Base-by-base conservation (phyloP, 2,113 vertebrate genomes). In the Stomatorhinus ivindoensis region DNA sequence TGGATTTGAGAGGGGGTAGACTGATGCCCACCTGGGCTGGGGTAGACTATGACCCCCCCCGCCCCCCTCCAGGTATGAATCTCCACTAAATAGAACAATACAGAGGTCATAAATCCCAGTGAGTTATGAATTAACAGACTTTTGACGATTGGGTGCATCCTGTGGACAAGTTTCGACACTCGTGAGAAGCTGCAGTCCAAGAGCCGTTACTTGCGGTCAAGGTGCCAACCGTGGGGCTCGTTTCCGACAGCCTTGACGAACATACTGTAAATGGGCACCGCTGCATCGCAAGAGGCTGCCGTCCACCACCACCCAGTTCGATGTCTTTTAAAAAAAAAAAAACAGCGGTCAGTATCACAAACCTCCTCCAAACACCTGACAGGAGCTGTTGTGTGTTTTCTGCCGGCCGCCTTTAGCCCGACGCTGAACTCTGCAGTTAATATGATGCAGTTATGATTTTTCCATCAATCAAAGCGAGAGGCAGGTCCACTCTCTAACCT, bases 371-470 rank as follows among this genome's bases (percentile, higher is more conserved):
- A 94, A 95, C 96, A 97, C 97, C 94, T 97, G 97, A 97, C 96
- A 97, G 97, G 95, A 96, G 95, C 96, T 94, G 95, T 95, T 95
- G 94, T 31, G 61, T 69, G 61, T 11, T 27, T 13, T 96, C 97
- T 97, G 95, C 97, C 96, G 96, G 96, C 96, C 96, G 96, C 97
- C 96, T 97, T 98, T 98, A 98, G 97, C 97, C 97, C 95, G 94
- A 93, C 95, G 96, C 95, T 99, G 97, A 99, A 99, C 98, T 98
- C 97, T 96, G 93, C 94, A 96, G 97, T 97, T 98, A 98, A 98
- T 98, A 98, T 96, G 96, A 97, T 96, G 96, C 95, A 94, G 96
- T 97, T 98, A 98, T 98, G 98, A 98, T 98, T 98, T 98, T 97
- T 95, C 97, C 97, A 99, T 99, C 97, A 97, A 97, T 99, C 98